Evolutionary conservation across 2,113 vertebrate genomes (phyloP).

Genomic region (Podarcis muralis): DNA sequence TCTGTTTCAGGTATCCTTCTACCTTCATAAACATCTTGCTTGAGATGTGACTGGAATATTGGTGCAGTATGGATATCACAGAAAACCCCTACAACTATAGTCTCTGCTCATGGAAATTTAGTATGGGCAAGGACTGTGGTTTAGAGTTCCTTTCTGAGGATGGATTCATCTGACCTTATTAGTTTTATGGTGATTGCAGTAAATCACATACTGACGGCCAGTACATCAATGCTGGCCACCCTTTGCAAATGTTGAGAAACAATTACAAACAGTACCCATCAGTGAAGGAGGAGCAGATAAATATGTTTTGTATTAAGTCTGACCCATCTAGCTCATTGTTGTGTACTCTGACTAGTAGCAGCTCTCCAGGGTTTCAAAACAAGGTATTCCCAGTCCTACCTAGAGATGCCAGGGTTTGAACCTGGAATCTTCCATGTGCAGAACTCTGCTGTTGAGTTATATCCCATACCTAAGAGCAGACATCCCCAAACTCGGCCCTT

Average conservation of each 20-base stretch:
- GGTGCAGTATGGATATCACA: background rate
- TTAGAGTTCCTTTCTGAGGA: background rate
- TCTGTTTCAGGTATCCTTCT: background rate
- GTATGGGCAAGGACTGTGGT: background rate
- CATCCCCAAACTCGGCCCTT: no score
- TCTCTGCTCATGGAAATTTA: background rate
- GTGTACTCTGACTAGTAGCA: background rate
- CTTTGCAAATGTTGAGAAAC: background rate
- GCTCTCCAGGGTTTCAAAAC: background rate
- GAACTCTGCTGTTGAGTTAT: background rate
- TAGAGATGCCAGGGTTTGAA: background rate
- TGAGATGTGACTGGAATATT: background rate
- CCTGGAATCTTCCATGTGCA: no score
- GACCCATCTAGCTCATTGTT: background rate
- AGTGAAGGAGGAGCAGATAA: background rate
- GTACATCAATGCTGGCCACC: background rate
- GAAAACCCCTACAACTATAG: fast-evolving
- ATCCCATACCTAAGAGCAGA: background rate
- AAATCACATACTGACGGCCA: background rate
- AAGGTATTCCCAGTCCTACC: background rate
- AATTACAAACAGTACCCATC: background rate
- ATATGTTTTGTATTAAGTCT: background rate
- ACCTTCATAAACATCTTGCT: conserved; percentile 18
- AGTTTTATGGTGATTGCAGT: background rate
- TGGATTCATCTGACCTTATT: background rate